phyloP scores from a whole-genome alignment of 2,113 vertebrate genomes.

The Oceanodroma tethys region DNA sequence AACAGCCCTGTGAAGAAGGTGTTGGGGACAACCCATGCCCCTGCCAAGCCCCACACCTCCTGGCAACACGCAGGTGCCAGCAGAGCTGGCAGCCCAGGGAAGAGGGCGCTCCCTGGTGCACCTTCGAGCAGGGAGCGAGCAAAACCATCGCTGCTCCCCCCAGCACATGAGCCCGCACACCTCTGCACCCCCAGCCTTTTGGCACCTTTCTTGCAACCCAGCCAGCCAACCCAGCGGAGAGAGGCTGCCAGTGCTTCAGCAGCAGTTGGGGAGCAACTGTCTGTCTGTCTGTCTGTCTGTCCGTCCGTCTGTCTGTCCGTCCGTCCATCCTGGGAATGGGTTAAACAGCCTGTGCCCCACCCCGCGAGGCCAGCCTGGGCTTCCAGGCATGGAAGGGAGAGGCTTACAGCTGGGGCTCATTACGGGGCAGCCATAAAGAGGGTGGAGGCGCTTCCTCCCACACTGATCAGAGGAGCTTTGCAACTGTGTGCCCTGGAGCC shows the following conservation, averaged over 20 bases:
- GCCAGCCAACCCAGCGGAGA: neutral
- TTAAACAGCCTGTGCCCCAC: constrained; percentile 5
- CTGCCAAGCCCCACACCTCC: neutral
- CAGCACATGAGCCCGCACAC: accelerated
- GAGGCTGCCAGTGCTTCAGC: neutral
- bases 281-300: neutral
- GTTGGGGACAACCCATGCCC: neutral
- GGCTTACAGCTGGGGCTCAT: constrained; percentile 59
- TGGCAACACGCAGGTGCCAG: accelerated
- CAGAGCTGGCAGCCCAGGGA: neutral
- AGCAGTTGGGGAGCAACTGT: neutral
- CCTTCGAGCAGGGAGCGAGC: accelerated
- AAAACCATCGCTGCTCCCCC: accelerated
- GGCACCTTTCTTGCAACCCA: neutral
- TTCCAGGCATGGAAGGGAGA: constrained; percentile 55
- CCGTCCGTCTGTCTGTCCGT: neutral
- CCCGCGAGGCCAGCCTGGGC: neutral
- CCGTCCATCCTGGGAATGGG: neutral
- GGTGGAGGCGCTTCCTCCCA: constrained; percentile 55
- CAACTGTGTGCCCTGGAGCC: constrained; percentile 43
- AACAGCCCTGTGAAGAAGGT: neutral
- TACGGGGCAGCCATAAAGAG: constrained; percentile 34
- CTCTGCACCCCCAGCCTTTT: neutral
- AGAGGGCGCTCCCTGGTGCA: accelerated
- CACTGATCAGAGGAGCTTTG: constrained; percentile 43